Evolutionary conservation across 2,113 vertebrate genomes (phyloP), one percentile per base, ranked within the genome.

Genomic region (Trichomycterus rosablanca): DNA sequence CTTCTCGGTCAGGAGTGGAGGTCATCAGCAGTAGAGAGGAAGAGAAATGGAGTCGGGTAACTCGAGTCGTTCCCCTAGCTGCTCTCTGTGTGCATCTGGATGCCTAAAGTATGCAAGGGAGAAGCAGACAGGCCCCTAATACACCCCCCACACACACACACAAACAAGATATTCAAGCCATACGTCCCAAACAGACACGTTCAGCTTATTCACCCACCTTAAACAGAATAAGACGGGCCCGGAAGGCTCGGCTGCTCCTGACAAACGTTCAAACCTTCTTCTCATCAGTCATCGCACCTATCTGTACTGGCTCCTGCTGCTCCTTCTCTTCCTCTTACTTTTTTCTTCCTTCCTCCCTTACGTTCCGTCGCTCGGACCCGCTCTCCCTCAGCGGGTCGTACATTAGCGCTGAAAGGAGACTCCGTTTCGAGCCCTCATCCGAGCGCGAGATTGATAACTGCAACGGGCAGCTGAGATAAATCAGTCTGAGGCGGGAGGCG

Each of bases 201-300:
- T n/a, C n/a, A n/a, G n/a, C n/a, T n/a, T n/a, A n/a, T n/a, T n/a
- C n/a, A n/a, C n/a, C n/a, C n/a, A n/a, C n/a, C 7, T 30, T 7
- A 30, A 30, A 40, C 37, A 40, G 14, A 40, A 40, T n/a, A 4
- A 5, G 12, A 1, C 14, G 9, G 9, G 9, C 9, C 34, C 34
- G 9, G 4, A 11, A 40, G 37, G n/a, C 37, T 40, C 37, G 12
- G 5, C 14, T 14, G 48, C 57, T 63, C 63, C 43, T 37, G 67
- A 53, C 62, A 53, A 37, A 52, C 49, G 46, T 63, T 55, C n/a
- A 70, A 59, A 44, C 63, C 24, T 20, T n/a, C 46, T 42, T 48
- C 46, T 53, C 58, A 28, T 69, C 66, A 52, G 51, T 73, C 71
- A 69, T 42, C n/a, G 15, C 56, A 58, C 63, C 57, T 51, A n/a